These are phyloP conservation scores for Grus americana DNA, from an alignment of 2,113 vertebrate species.

Conservation along the genomic window DNA sequence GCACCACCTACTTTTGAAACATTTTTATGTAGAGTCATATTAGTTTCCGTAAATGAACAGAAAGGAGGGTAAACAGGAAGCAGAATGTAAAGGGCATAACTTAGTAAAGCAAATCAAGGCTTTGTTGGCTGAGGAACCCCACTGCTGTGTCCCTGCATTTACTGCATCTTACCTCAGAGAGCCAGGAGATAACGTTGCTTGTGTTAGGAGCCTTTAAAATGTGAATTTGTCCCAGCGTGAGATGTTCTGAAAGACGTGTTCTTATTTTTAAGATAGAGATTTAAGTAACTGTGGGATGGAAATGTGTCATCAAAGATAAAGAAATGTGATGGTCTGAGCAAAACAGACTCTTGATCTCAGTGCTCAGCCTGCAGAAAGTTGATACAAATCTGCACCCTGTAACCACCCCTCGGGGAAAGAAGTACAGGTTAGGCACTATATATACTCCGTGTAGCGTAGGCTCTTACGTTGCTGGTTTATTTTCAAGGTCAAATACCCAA, in stretches of 20 bases:
- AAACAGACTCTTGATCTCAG: not conserved
- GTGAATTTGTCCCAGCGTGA: not conserved
- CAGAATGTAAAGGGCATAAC: not conserved
- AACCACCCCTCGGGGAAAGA: not conserved
- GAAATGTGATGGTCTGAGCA: not conserved
- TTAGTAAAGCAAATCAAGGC: not conserved
- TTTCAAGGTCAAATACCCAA: not conserved
- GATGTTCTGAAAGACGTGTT: not conserved
- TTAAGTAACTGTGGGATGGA: not conserved
- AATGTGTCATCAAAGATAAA: not conserved
- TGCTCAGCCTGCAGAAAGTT: not conserved
- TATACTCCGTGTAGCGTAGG: accelerated
- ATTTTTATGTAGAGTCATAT: not conserved
- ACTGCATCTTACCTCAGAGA: not conserved
- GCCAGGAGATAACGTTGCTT: not conserved
- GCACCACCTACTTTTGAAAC: slow-evolving; percentile 46
- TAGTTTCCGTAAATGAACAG: not conserved
- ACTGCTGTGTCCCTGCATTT: not conserved
- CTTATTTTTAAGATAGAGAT: accelerated
- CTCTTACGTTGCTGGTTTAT: not conserved
- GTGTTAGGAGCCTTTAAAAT: not conserved
- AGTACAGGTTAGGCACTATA: not conserved
- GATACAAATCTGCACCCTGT: not conserved
- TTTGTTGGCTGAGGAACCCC: not conserved
- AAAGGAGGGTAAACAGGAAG: not conserved